phyloP scores from a whole-genome alignment of 2,888 invertebrate species.

The Tortrix viridana region DNA sequence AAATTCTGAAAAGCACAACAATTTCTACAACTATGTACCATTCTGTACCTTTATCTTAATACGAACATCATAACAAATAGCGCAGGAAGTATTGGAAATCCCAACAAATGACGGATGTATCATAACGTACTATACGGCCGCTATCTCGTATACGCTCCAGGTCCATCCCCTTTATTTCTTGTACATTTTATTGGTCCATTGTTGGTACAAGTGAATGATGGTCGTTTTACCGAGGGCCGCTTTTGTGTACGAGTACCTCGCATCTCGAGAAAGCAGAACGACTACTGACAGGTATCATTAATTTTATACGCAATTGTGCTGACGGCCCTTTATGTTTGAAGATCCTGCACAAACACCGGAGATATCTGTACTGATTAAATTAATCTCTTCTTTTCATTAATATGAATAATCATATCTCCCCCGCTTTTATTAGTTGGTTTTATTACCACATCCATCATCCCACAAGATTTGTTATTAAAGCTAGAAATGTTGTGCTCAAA shows the following conservation, averaged over 20 bases:
- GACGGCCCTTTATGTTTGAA: constrained; percentile 43
- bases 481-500: constrained; percentile 10
- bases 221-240: constrained; percentile 48
- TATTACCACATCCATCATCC: constrained; percentile 17
- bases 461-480: not conserved
- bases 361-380: constrained; percentile 49
- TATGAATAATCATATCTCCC: constrained; percentile 30
- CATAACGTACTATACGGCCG: constrained; percentile 33
- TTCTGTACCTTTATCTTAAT: constrained; percentile 14
- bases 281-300: constrained; percentile 68
- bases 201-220: constrained; percentile 65
- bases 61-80: constrained; percentile 1
- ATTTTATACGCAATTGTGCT: constrained; percentile 55
- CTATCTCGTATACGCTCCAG: constrained; percentile 17
- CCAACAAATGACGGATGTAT: constrained; percentile 49
- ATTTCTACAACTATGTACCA: no score
- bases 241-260: constrained; percentile 48
- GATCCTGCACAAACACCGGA: constrained; percentile 40
- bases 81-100: constrained; percentile 38
- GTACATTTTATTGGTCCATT: constrained; percentile 71
- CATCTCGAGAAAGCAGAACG: constrained; percentile 56
- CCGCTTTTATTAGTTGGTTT: constrained; percentile 24
- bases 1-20: no score
- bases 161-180: constrained; percentile 47
- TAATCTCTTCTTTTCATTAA: constrained; percentile 44